Conservation (phyloP, 2,888 invertebrate genomes). For the Lumbricus terrestris region DNA sequence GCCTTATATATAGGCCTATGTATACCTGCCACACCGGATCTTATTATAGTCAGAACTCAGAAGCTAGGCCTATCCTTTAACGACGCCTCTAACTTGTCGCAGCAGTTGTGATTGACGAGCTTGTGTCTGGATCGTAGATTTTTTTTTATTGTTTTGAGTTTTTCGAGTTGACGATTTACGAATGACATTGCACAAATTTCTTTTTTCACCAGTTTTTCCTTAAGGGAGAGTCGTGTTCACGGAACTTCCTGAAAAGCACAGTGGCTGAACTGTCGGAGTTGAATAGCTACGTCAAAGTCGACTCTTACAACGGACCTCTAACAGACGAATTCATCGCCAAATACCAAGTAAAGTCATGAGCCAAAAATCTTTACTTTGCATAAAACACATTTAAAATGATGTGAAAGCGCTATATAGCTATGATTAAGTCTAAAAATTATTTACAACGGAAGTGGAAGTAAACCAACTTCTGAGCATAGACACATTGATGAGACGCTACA, state of each 20-base stretch:
- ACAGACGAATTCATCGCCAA: slow-evolving; percentile 74
- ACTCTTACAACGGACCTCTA: slow-evolving; percentile 72
- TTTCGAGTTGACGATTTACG: neutral
- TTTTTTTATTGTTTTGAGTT: too few relatives aligned
- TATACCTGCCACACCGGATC: too few relatives aligned
- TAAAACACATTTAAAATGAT: neutral
- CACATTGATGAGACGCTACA: neutral
- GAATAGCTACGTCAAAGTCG: slow-evolving; percentile 86
- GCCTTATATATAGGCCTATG: too few relatives aligned
- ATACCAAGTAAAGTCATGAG: slow-evolving; percentile 66
- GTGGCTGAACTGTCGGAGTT: slow-evolving; percentile 79
- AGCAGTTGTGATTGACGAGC: neutral
- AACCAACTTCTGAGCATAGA: neutral
- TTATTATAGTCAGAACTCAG: too few relatives aligned
- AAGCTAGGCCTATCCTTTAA: neutral
- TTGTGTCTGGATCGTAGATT: too few relatives aligned
- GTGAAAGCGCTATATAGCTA: neutral
- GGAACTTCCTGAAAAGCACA: slow-evolving; percentile 81
- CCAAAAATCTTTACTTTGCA: neutral
- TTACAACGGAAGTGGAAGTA: neutral
- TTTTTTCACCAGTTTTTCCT: slow-evolving; percentile 74
- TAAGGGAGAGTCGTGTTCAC: slow-evolving; percentile 77
- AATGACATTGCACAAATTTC: neutral
- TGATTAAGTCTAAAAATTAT: too few relatives aligned
- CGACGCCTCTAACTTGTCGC: neutral